Conservation (phyloP, 2,797 vertebrate genomes). For the Steatocranus sp. region DNA sequence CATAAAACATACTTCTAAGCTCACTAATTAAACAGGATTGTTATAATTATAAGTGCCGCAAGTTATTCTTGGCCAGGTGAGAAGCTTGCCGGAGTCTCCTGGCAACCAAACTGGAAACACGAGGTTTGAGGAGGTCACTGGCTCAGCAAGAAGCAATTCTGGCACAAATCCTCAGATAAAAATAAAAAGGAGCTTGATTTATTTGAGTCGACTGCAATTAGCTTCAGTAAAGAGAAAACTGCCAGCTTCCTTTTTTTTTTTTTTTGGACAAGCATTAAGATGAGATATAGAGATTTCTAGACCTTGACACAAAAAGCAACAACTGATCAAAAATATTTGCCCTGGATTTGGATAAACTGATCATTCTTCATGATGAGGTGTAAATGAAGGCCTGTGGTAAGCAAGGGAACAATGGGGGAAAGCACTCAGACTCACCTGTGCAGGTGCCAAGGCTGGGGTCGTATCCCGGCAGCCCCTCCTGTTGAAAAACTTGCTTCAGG, state of each 20-base stretch:
- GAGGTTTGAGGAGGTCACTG: not conserved
- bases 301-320: not conserved
- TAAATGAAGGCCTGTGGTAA: not conserved
- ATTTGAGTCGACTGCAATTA: not conserved
- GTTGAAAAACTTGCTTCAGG: conserved; percentile 79
- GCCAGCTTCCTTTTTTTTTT: not conserved
- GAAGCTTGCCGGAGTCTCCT: not conserved
- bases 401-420: not conserved
- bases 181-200: not conserved
- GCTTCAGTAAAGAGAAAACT: not conserved
- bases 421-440: conserved; percentile 73
- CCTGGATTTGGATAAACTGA: not conserved
- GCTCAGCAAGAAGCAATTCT: not conserved
- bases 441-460: conserved; percentile 86
- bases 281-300: not conserved
- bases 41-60: not conserved
- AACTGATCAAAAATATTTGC: not conserved
- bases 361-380: not conserved
- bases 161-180: not conserved
- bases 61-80: not conserved
- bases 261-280: not conserved
- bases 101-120: not conserved
- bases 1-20: not conserved
- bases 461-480: conserved; percentile 80
- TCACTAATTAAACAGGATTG: not conserved